Evolutionary conservation across 2,888 invertebrate genomes (phyloP).

Genomic region (Monoplex corrugatus): DNA sequence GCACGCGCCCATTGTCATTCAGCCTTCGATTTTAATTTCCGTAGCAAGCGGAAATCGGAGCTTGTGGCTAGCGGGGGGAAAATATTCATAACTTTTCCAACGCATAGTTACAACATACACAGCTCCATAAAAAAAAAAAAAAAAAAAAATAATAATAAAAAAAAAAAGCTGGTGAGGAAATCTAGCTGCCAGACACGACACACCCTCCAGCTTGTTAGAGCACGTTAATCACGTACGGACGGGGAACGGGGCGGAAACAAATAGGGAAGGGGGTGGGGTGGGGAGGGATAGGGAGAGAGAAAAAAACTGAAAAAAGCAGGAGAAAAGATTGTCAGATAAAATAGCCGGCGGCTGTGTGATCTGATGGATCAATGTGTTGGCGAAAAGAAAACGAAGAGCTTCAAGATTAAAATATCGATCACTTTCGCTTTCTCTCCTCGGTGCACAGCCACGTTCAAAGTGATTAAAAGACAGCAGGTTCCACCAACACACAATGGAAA

Average conservation of each 20-base stretch:
- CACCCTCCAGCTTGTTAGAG: too few relatives aligned
- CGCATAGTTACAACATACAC: too few relatives aligned
- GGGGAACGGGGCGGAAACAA: background rate
- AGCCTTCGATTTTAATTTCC: constrained; percentile 8
- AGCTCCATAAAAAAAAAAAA: too few relatives aligned
- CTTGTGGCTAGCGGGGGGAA: background rate
- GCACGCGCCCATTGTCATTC: background rate
- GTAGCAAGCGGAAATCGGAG: background rate
- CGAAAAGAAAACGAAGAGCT: background rate
- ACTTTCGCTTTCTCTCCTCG: background rate
- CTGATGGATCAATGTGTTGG: background rate
- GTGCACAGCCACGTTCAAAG: background rate
- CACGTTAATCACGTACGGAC: too few relatives aligned
- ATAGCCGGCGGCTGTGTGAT: background rate
- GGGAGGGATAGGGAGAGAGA: background rate
- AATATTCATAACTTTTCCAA: background rate
- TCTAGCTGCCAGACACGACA: too few relatives aligned
- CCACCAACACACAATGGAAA: too few relatives aligned
- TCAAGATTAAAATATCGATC: constrained; percentile 9
- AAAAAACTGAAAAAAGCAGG: background rate
- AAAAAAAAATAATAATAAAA: too few relatives aligned
- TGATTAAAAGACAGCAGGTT: background rate
- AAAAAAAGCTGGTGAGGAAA: too few relatives aligned
- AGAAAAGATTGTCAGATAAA: background rate
- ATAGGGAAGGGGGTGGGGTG: background rate